Percentiles rank a stretch among this genome's conserved stretches.
Conservation (phyloP, 2,113 vertebrate genomes). For the Apodemus sylvaticus region DNA sequence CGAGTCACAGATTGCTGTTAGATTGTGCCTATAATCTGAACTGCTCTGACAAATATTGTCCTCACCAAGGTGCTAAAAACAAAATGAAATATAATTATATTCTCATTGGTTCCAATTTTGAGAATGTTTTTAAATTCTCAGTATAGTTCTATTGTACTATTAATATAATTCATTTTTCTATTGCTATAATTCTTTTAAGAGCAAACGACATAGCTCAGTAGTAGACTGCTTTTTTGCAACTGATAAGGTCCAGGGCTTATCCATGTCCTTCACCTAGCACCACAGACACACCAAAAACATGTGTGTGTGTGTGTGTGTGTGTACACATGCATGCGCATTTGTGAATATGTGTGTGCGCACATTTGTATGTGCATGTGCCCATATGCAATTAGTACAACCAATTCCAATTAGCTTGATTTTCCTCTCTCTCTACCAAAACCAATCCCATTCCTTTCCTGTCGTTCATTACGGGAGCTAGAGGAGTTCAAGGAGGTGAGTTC, state of each 20-base stretch:
- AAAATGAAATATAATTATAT: background rate
- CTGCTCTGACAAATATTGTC: background rate
- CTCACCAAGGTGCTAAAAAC: background rate
- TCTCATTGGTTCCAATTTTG: constrained; percentile 7
- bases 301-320: background rate
- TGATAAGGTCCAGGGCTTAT: background rate
- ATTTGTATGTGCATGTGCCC: background rate
- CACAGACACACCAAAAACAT: background rate
- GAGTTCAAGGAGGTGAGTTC: background rate
- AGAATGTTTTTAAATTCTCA: background rate
- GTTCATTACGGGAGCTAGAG: background rate
- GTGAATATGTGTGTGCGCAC: no score
- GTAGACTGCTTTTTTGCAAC: background rate
- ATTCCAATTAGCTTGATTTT: constrained; percentile 52
- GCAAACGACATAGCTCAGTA: background rate
- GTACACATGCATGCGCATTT: background rate
- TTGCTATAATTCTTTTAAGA: background rate
- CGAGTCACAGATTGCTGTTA: background rate
- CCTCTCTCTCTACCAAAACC: constrained; percentile 26
- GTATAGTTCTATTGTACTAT: background rate
- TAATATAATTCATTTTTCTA: background rate
- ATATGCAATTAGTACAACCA: background rate
- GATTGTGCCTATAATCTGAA: background rate
- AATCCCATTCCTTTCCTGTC: constrained; percentile 8
- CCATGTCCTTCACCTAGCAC: background rate